Conservation (phyloP, 2,888 invertebrate species). For the Lathronympha strigana region DNA sequence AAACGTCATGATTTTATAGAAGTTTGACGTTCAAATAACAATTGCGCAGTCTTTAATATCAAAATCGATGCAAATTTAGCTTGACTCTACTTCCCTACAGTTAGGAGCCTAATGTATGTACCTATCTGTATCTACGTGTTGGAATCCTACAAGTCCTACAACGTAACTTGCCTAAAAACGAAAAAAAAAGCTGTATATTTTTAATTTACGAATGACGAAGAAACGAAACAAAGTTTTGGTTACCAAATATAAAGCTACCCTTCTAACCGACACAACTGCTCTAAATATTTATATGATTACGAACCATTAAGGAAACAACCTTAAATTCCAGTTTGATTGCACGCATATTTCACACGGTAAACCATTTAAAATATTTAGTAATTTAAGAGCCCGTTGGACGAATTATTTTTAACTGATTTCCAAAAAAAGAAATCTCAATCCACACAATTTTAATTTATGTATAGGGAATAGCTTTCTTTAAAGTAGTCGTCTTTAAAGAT, state of each 20-base stretch:
- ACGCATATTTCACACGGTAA: conserved; percentile 68
- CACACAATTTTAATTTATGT: background rate
- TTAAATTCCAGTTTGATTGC: conserved; percentile 66
- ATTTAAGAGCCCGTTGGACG: conserved; percentile 9
- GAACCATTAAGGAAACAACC: conserved; percentile 27
- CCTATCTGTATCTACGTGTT: too few relatives aligned
- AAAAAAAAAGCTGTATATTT: too few relatives aligned
- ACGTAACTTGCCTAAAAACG: too few relatives aligned
- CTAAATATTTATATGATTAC: conserved; percentile 22
- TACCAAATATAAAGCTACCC: background rate
- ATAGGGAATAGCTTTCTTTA: too few relatives aligned
- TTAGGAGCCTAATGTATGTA: too few relatives aligned
- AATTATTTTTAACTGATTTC: background rate
- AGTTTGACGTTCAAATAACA: too few relatives aligned
- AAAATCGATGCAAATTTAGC: too few relatives aligned
- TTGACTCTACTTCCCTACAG: too few relatives aligned
- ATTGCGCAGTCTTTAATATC: too few relatives aligned
- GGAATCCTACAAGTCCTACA: too few relatives aligned
- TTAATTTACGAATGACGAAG: background rate
- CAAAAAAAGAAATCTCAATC: background rate
- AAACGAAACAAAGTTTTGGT: background rate
- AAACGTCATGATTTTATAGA: too few relatives aligned
- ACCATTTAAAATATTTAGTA: conserved; percentile 56
- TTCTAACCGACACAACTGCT: background rate
- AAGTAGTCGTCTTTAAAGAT: too few relatives aligned